Evolutionary conservation across 2,888 invertebrate genomes (phyloP).

Genomic region (Platerodrilus igneus): DNA sequence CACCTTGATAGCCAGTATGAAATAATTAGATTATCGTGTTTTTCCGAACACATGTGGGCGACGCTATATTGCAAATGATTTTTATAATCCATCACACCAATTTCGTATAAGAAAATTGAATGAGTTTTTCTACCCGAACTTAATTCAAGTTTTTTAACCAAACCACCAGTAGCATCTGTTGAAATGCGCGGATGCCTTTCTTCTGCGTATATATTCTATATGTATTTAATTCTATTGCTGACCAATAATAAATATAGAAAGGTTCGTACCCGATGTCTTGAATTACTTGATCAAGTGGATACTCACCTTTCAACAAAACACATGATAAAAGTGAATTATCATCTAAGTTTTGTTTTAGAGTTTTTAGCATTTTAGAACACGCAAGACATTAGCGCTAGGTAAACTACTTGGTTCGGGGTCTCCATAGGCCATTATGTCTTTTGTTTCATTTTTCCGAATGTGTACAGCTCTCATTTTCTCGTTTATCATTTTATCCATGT

Average conservation of each 20-base stretch:
- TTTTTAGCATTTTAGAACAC: neutral
- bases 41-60: constrained; percentile 3
- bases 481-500: neutral
- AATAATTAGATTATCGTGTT: constrained; percentile 5
- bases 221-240: constrained; percentile 2
- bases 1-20: constrained; percentile 5
- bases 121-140: constrained; percentile 2
- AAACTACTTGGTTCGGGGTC: constrained; percentile 4
- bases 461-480: constrained; percentile 2
- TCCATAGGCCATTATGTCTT: constrained; percentile 6
- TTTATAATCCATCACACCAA: constrained; percentile 1
- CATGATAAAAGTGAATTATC: constrained; percentile 3
- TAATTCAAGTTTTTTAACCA: no score
- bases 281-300: constrained; percentile 1
- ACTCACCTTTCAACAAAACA: neutral
- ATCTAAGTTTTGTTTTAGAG: no score
- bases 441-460: constrained; percentile 1
- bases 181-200: neutral
- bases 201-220: neutral
- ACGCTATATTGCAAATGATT: constrained; percentile 1
- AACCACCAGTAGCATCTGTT: constrained; percentile 7
- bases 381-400: neutral
- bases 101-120: constrained; percentile 6
- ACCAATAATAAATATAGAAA: constrained; percentile 10
- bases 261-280: constrained; percentile 9